Evolutionary conservation across 2,797 vertebrate species (phyloP), one percentile per base, ranked within the genome.

Genomic region (Lateolabrax maculatus): DNA sequence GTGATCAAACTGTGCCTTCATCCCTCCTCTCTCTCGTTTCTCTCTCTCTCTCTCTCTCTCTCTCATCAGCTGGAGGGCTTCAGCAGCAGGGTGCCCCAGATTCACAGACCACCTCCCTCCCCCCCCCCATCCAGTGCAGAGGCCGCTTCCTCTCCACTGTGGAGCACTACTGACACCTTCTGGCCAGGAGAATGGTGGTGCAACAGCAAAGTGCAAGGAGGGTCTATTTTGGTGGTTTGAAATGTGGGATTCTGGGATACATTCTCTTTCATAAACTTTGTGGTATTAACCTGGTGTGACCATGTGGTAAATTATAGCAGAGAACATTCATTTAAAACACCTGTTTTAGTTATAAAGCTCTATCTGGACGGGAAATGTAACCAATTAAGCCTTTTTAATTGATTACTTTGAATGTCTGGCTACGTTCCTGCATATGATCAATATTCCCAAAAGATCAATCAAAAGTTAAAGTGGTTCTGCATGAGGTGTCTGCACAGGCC

Each of bases 1-100:
- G 92, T 92, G 93, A 94, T 93, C 90, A 93, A 92, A 89, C 87
- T 74, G 74, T 78, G 86, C 88, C 90, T 93, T 91, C 86, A 86
- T 89, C 83, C 81, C 77, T 80, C 53, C 55, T 19, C 78, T 44
- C 72, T 63, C 72, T 43, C n/a, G n/a, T n/a, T n/a, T n/a, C 80
- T 36, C 62, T 51, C 34, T 51, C 41, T 25, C 29, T 64, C 68
- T 64, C 63, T 43, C 69, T 62, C 77, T 13, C 74, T 56, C 76
- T 85, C 89, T 80, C 90, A 91, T 93, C 92, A 92, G 90, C 93
- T 94, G 93, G 87, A 91, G 89, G 84, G 80, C 87, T 91, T 90
- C 87, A 90, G 77, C 91, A 92, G 90, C 90, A 92, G 91, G 88
- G 88, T 93, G 92, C 85, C 93, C 91, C 92, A 94, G 90, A 93